phyloP scores from a whole-genome alignment of 2,113 vertebrate genomes.

The Rana temporaria region DNA sequence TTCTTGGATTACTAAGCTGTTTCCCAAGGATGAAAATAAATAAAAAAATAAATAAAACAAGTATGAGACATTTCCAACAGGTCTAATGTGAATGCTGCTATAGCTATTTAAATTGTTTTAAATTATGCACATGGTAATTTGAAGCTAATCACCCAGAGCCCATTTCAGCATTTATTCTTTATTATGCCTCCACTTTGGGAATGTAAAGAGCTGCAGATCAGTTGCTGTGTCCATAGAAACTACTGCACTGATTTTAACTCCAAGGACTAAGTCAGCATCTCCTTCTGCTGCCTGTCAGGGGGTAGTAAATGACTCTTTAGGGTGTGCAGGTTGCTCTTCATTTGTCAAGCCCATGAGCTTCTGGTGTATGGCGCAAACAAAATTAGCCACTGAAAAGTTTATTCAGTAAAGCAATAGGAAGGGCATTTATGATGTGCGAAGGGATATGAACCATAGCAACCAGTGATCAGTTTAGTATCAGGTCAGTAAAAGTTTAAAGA shows the following conservation, averaged over 20 bases:
- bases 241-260: conserved; percentile 53
- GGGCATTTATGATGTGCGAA: too few species aligned
- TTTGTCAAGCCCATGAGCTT: conserved; percentile 18
- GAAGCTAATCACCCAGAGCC: conserved; percentile 55
- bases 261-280: conserved; percentile 49
- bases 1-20: conserved; percentile 20
- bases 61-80: conserved; percentile 46
- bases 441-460: too few species aligned
- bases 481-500: too few species aligned
- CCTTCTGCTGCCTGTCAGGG: conserved; percentile 4
- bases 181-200: conserved; percentile 53
- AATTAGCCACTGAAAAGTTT: conserved; percentile 8
- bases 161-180: conserved; percentile 57
- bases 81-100: conserved; percentile 52
- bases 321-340: conserved; percentile 1
- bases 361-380: neutral
- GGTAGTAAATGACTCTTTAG: conserved; percentile 10
- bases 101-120: conserved; percentile 58
- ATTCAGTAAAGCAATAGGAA: too few species aligned
- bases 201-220: conserved; percentile 51
- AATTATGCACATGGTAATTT: conserved; percentile 56
- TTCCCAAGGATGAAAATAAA: conserved; percentile 18
- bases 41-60: conserved; percentile 14
- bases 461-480: too few species aligned
- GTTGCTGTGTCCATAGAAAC: conserved; percentile 55